Base-by-base conservation (phyloP, 2,888 invertebrate species). In the Patella ulyssiponensis region DNA sequence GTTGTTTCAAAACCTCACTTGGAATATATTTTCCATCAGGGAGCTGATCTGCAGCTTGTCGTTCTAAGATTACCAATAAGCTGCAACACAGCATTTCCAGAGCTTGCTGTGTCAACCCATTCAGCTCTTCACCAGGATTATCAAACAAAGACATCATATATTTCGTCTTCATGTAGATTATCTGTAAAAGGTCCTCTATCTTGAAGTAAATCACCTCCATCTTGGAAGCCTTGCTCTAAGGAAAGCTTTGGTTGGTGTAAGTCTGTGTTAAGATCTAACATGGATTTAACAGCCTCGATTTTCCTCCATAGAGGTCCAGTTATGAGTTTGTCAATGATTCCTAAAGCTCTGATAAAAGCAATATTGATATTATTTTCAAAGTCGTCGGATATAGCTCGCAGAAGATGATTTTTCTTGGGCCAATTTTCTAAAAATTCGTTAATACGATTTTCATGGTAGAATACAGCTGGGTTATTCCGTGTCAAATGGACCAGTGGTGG, bases 31-130 rank as follows among this genome's bases (percentile, higher is more conserved):
- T n/a, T n/a, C n/a, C n/a, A n/a, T n/a, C n/a, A n/a, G n/a, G n/a
- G n/a, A n/a, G n/a, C n/a, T n/a, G n/a, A n/a, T n/a, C n/a, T n/a
- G n/a, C n/a, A n/a, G n/a, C n/a, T n/a, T n/a, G 73, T 9, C 73
- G 14, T 73, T 73, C 73, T n/a, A 73, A 58, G 15, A 73, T 17
- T 17, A 73, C 23, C 56, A 73, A 27, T 33, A 73, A 56, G 15
- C 44, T 51, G 12, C 23, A 12, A 12, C 23, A 20, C 17, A 54
- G n/a, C 12, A 73, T 11, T 27, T 73, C 73, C 14, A 73, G 20
- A 12, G 54, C 56, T 23, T 23, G 12, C 9, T 12, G 20, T 12
- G 73, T 54, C 23, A 73, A 5, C 11, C 1, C 15, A 54, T 73
- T 23, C 12, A 73, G 56, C 44, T 52, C 15, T 51, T 17, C 17